A percentile compares a stretch with the other conserved stretches of the same genome.
Evolutionary conservation across 2,888 invertebrate genomes (phyloP).

Genomic region (Habrosyne pyritoides): DNA sequence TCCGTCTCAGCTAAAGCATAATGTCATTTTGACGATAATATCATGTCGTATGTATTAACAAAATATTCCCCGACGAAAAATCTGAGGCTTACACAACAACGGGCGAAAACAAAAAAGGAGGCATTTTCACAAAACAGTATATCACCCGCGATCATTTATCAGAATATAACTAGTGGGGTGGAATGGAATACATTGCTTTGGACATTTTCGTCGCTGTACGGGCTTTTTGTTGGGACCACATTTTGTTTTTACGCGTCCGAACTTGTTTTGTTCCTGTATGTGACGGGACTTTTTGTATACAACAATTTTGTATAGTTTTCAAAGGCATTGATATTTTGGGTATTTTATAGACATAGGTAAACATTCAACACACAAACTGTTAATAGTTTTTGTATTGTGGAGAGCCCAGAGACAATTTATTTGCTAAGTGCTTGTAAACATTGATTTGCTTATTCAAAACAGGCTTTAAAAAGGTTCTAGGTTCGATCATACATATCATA

Average conservation of each 20-base stretch:
- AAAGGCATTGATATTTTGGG: background rate
- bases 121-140: constrained; percentile 50
- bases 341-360: background rate
- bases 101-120: constrained; percentile 48
- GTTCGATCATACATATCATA: no score
- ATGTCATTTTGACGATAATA: constrained; percentile 6
- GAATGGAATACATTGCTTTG: constrained; percentile 67
- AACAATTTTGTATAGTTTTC: constrained; percentile 10
- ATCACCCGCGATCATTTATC: constrained; percentile 75
- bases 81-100: constrained; percentile 26
- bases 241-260: constrained; percentile 30
- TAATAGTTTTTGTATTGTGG: no score
- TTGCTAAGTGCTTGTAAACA: no score
- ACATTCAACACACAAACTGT: background rate
- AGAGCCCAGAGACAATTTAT: no score
- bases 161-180: constrained; percentile 76
- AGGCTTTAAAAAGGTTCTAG: no score
- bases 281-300: constrained; percentile 4
- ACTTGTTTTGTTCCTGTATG: constrained; percentile 20
- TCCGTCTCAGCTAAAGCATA: background rate
- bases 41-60: constrained; percentile 9
- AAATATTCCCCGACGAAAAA: constrained; percentile 31
- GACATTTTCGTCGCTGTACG: constrained; percentile 57
- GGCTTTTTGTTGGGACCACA: constrained; percentile 36
- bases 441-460: no score